Evolutionary conservation across 2,888 invertebrate species (phyloP).

Genomic region (Scaptomyza cyrtandrae): DNA sequence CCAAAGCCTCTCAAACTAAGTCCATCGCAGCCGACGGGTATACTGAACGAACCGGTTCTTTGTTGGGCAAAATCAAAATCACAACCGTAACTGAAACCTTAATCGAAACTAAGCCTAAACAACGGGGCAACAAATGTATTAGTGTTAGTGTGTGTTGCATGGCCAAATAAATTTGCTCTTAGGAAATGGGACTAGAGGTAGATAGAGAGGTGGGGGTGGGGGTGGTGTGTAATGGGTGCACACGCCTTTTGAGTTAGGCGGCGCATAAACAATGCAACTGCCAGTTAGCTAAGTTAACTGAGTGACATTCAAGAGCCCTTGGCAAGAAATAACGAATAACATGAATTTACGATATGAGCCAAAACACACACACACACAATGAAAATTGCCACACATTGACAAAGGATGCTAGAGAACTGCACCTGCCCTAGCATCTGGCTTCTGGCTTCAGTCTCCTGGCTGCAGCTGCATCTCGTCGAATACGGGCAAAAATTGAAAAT

Average conservation of each 20-base stretch:
- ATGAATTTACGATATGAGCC: conserved; percentile 75
- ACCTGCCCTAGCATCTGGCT: conserved; percentile 7
- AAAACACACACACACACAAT: conserved; percentile 59
- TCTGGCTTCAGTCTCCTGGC: not conserved
- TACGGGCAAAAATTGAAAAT: conserved; percentile 50
- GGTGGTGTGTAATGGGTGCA: conserved; percentile 8
- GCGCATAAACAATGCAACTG: conserved; percentile 73
- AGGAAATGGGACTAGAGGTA: conserved; percentile 18
- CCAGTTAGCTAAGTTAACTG: conserved; percentile 50
- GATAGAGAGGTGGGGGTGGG: not conserved
- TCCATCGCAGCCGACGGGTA: not conserved
- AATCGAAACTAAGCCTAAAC: conserved; percentile 15
- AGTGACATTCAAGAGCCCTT: conserved; percentile 50
- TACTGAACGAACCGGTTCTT: conserved; percentile 4
- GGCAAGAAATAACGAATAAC: conserved; percentile 53
- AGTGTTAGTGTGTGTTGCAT: not conserved
- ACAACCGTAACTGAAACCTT: conserved; percentile 28
- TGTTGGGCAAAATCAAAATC: conserved; percentile 24
- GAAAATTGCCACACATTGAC: conserved; percentile 66
- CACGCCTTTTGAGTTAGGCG: conserved; percentile 54
- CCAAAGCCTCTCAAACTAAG: not conserved
- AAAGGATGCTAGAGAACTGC: conserved; percentile 13
- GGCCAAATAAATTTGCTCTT: conserved; percentile 72
- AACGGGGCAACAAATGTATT: conserved; percentile 52
- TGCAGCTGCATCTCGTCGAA: conserved; percentile 25